These are phyloP conservation scores for Talpa occidentalis DNA, from an alignment of 2,113 vertebrate species.

Conservation along the genomic window DNA sequence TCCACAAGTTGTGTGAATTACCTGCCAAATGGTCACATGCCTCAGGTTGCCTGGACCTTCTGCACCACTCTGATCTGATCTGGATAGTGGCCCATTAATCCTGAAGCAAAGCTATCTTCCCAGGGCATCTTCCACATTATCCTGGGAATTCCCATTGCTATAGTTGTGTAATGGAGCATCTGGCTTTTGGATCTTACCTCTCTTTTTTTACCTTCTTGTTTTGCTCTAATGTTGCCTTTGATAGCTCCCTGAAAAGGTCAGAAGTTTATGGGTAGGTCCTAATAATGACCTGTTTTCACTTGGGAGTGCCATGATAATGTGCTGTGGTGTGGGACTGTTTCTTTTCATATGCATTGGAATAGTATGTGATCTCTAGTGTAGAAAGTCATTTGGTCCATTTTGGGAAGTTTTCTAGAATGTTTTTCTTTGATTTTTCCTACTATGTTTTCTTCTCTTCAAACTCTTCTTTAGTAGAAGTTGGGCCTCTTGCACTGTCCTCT, in stretches of 20 bases:
- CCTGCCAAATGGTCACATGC: not conserved
- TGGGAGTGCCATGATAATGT: not conserved
- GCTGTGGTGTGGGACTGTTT: not conserved
- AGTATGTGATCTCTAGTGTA: not conserved
- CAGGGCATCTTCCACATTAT: accelerated
- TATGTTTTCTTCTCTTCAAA: not conserved
- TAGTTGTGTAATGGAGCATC: not conserved
- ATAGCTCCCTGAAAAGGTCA: not conserved
- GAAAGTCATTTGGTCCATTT: not conserved
- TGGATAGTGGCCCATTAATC: not conserved
- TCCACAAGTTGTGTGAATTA: not conserved
- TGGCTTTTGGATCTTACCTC: not conserved
- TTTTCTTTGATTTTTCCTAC: not conserved
- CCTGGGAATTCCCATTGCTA: no score
- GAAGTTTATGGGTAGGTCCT: not conserved
- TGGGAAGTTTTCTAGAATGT: not conserved
- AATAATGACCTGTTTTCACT: not conserved
- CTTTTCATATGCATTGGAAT: not conserved
- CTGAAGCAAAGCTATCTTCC: not conserved
- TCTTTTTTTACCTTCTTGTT: not conserved
- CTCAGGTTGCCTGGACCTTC: not conserved
- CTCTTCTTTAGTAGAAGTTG: not conserved
- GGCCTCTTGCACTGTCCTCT: not conserved
- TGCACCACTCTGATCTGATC: not conserved
- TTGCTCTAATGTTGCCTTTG: not conserved